Percentiles rank a stretch among this genome's conserved stretches.
Conservation (phyloP, 2,888 invertebrate genomes). For the Pollenia labialis region DNA sequence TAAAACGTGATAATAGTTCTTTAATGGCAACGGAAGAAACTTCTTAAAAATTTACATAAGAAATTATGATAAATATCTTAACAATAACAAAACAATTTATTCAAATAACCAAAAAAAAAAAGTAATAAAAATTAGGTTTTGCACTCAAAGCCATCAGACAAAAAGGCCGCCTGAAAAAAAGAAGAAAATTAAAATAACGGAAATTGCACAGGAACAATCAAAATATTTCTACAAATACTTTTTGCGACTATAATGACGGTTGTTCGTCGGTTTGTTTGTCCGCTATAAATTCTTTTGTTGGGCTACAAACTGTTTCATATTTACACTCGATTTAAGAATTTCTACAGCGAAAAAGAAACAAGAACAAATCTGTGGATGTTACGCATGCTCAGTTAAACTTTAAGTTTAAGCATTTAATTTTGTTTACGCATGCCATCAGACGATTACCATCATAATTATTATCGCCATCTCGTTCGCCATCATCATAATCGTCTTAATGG, state of each 20-base stretch:
- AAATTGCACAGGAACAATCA: slow-evolving; percentile 57
- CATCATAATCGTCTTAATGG: slow-evolving; percentile 52
- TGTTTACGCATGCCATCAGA: slow-evolving; percentile 59
- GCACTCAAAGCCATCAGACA: slow-evolving; percentile 17
- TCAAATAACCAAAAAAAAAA: slow-evolving; percentile 37
- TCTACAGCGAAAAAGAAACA: not conserved
- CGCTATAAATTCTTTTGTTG: not conserved
- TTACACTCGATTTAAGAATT: slow-evolving; percentile 29
- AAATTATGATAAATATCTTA: slow-evolving; percentile 65
- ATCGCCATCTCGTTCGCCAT: slow-evolving; percentile 23
- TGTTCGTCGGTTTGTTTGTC: not conserved
- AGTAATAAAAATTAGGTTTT: slow-evolving; percentile 40
- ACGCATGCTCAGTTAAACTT: slow-evolving; percentile 62
- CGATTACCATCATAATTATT: slow-evolving; percentile 38
- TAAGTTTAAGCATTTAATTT: slow-evolving; percentile 57
- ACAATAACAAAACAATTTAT: slow-evolving; percentile 59
- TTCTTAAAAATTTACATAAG: slow-evolving; percentile 55
- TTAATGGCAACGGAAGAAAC: slow-evolving; percentile 59
- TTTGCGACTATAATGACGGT: not conserved
- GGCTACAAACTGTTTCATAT: slow-evolving; percentile 40
- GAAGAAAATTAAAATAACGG: slow-evolving; percentile 37
- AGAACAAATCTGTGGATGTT: slow-evolving; percentile 33
- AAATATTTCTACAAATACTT: slow-evolving; percentile 37
- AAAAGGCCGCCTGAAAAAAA: slow-evolving; percentile 46
- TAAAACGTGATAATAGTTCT: slow-evolving; percentile 16